Evolutionary conservation across 1,140 invertebrate genomes (phyloP).

Genomic region (Batillaria attramentaria): DNA sequence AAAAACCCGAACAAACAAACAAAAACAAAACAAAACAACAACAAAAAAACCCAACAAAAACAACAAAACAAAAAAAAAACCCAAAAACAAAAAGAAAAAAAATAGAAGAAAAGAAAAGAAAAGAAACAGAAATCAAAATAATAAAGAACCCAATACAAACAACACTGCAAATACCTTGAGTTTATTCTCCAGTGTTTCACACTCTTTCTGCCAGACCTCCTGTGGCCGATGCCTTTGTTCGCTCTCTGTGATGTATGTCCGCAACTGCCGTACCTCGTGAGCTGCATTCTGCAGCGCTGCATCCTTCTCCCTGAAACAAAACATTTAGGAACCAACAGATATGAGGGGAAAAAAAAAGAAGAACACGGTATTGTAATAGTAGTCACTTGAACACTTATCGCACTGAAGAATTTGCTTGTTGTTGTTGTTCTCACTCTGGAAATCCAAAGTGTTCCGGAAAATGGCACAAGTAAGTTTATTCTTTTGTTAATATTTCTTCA

Average conservation of each 20-base stretch:
- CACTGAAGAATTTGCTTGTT: too few relatives aligned
- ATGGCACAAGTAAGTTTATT: too few relatives aligned
- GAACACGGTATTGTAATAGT: too few relatives aligned
- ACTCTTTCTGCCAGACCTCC: conserved; percentile 58
- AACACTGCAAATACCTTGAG: conserved; percentile 39
- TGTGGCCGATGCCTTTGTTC: conserved; percentile 53
- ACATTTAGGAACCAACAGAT: background rate
- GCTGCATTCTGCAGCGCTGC: background rate
- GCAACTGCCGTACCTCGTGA: conserved; percentile 52
- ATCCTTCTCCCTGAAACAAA: conserved; percentile 19
- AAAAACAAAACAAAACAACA: too few relatives aligned
- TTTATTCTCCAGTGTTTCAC: conserved; percentile 53
- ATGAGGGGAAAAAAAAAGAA: background rate
- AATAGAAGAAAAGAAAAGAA: background rate
- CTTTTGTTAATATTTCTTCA: too few relatives aligned
- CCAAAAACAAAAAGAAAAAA: background rate
- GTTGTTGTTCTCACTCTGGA: too few relatives aligned
- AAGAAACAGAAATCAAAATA: background rate
- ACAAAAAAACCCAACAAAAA: too few relatives aligned
- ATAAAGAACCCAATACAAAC: background rate
- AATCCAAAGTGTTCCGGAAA: too few relatives aligned
- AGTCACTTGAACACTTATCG: too few relatives aligned
- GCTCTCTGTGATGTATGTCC: conserved; percentile 59
- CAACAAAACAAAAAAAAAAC: too few relatives aligned
- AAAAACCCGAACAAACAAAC: too few relatives aligned